Percentiles rank a stretch among this genome's conserved stretches.
Conservation (phyloP, 2,113 vertebrate species). For the Solea senegalensis region DNA sequence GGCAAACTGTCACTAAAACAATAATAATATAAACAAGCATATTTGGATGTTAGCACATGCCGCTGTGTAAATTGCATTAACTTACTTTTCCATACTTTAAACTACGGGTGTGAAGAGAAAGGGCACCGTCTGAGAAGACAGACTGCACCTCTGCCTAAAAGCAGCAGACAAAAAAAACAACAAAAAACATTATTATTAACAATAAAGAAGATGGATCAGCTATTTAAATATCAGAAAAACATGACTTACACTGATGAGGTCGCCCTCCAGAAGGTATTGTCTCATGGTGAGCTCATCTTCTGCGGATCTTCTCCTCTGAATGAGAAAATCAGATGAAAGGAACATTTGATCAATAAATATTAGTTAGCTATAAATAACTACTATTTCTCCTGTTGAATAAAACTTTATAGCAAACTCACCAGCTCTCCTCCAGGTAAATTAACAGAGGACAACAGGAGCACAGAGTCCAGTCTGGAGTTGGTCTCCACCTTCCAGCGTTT, state of each 20-base stretch:
- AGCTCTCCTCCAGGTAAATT: constrained; percentile 97
- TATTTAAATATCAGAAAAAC: neutral
- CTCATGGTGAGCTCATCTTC: constrained; percentile 97
- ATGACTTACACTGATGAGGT: constrained; percentile 92
- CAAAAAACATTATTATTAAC: neutral
- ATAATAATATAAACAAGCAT: neutral
- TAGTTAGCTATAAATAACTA: neutral
- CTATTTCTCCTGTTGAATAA: neutral
- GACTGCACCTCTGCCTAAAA: constrained; percentile 95
- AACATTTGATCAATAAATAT: neutral
- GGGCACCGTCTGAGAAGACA: constrained; percentile 91
- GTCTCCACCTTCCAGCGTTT: constrained; percentile 98
- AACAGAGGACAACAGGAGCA: constrained; percentile 91
- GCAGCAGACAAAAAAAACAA: constrained; percentile 76
- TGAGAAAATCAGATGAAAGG: constrained; percentile 20
- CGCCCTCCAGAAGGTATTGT: constrained; percentile 94
- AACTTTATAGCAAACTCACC: constrained; percentile 78
- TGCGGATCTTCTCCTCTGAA: constrained; percentile 92
- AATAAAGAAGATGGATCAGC: neutral
- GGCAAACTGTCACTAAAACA: constrained; percentile 1
- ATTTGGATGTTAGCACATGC: neutral
- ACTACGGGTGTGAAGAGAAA: constrained; percentile 95
- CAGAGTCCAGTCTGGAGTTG: constrained; percentile 93
- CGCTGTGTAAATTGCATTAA: neutral
- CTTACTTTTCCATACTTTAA: constrained; percentile 96